Percentiles rank a stretch among this genome's conserved stretches.
Evolutionary conservation across 2,113 vertebrate genomes (phyloP).

Genomic region (Bungarus multicinctus): DNA sequence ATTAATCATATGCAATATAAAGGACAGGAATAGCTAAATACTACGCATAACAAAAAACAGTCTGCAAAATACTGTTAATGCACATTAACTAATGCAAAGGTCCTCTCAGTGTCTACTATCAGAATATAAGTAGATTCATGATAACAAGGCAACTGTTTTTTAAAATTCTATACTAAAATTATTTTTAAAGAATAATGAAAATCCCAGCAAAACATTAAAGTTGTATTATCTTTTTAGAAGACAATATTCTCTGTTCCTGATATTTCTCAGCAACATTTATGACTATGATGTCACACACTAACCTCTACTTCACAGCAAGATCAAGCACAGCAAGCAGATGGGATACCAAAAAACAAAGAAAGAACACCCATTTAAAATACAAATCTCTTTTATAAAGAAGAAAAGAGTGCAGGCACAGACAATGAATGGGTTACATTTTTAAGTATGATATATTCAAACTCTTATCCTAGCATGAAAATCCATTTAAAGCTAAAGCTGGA

Average conservation of each 20-base stretch:
- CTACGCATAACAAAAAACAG: background rate
- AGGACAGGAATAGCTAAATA: background rate
- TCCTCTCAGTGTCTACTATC: background rate
- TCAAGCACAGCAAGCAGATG: constrained; percentile 62
- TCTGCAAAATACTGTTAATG: background rate
- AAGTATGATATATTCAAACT: constrained; percentile 65
- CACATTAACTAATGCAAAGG: background rate
- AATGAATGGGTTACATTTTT: constrained; percentile 61
- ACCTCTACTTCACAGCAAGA: constrained; percentile 57
- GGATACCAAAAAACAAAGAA: constrained; percentile 58
- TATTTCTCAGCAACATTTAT: constrained; percentile 62
- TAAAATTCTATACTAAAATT: background rate
- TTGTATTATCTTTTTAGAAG: constrained; percentile 32
- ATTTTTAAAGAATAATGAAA: constrained; percentile 35
- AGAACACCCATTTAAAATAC: constrained; percentile 66
- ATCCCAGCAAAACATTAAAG: constrained; percentile 18
- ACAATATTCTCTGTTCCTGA: constrained; percentile 50
- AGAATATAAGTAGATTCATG: background rate
- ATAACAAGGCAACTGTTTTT: background rate
- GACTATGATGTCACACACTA: constrained; percentile 62
- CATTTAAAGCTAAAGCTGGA: constrained; percentile 59
- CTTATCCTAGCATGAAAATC: constrained; percentile 67
- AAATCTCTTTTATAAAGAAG: constrained; percentile 66
- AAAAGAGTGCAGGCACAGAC: constrained; percentile 58
- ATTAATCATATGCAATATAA: background rate